phyloP scores from a whole-genome alignment of 1,140 invertebrate species.

The Octopus sinensis region DNA sequence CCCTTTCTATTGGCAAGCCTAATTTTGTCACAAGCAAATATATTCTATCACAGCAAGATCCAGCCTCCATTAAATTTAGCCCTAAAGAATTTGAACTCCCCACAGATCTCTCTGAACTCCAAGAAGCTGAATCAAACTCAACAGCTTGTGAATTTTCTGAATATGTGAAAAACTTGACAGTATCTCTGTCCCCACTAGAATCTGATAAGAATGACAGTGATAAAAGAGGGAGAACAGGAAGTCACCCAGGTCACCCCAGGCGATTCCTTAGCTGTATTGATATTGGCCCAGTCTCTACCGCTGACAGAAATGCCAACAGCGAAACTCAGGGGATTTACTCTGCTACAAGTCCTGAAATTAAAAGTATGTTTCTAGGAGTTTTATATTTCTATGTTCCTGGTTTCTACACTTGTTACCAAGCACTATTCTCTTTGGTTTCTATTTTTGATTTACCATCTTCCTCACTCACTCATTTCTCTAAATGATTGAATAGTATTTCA shows the following conservation, averaged over 20 bases:
- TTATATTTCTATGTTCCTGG: background rate
- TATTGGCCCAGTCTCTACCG: background rate
- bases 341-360: too few species aligned
- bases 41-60: background rate
- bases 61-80: background rate
- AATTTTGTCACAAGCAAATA: conserved; percentile 3
- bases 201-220: background rate
- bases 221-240: background rate
- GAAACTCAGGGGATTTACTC: background rate
- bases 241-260: background rate
- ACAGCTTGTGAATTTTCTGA: background rate
- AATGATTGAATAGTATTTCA: too few species aligned
- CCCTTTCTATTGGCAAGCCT: background rate
- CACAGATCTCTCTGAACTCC: background rate
- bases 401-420: background rate
- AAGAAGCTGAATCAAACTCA: background rate
- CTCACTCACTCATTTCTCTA: background rate
- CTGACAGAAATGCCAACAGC: background rate
- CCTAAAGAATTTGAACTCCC: conserved; percentile 4
- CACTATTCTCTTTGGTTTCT: background rate
- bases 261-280: background rate
- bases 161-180: background rate
- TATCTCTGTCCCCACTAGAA: background rate
- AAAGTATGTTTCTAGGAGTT: too few species aligned
- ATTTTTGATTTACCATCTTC: too few species aligned